Conservation (phyloP, 2,113 vertebrate species). For the Ptilonorhynchus violaceus region DNA sequence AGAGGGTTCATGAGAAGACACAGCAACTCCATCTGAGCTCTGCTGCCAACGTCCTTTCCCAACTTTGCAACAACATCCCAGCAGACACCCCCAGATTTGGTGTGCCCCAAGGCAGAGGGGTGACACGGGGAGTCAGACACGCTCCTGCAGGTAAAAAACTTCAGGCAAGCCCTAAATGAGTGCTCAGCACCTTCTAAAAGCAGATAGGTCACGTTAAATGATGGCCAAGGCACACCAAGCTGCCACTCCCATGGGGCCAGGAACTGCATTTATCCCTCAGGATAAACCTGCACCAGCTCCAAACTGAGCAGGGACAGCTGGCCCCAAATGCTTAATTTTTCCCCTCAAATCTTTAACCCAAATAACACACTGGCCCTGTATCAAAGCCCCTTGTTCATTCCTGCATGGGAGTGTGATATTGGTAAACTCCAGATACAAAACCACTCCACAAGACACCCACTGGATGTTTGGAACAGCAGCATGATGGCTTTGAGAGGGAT, state of each 20-base stretch:
- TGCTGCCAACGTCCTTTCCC: not conserved
- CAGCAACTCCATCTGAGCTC: not conserved
- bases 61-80: not conserved
- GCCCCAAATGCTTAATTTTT: not conserved
- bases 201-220: not conserved
- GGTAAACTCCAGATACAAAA: not conserved
- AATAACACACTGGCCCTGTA: rapidly evolving
- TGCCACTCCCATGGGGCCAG: not conserved
- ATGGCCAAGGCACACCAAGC: not conserved
- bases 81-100: not conserved
- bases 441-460: rapidly evolving
- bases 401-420: rapidly evolving
- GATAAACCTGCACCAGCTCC: not conserved
- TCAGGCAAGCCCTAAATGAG: not conserved
- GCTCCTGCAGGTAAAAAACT: not conserved
- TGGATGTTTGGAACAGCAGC: rapidly evolving
- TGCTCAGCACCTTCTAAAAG: not conserved
- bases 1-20: not conserved
- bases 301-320: not conserved
- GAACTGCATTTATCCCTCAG: not conserved
- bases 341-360: not conserved
- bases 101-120: not conserved
- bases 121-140: not conserved
- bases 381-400: not conserved
- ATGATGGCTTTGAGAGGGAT: not conserved